phyloP scores from a whole-genome alignment of 1,140 invertebrate genomes.

The Plectus sambesii region DNA sequence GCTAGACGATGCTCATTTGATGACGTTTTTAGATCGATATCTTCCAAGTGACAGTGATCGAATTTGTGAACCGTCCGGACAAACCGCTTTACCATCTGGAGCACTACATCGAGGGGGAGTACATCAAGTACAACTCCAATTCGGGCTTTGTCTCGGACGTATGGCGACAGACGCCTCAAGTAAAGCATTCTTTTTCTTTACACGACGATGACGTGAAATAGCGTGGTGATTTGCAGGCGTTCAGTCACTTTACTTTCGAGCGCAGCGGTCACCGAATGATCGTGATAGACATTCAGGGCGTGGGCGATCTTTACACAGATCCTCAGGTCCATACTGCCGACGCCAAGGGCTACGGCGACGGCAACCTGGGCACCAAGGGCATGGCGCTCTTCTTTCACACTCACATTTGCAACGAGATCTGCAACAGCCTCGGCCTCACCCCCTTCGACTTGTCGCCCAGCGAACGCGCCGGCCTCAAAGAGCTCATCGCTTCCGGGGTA shows the following conservation, averaged over 20 bases:
- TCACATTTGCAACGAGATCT: slow-evolving; percentile 55
- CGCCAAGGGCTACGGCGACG: slow-evolving; percentile 53
- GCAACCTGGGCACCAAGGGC: slow-evolving; percentile 54
- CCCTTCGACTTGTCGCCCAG: slow-evolving; percentile 52
- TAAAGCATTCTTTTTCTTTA: slow-evolving; percentile 19
- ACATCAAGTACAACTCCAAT: slow-evolving; percentile 58
- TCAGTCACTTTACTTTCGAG: slow-evolving; percentile 58
- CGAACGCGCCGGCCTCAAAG: slow-evolving; percentile 42
- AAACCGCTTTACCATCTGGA: slow-evolving; percentile 54
- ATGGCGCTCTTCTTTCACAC: slow-evolving; percentile 58
- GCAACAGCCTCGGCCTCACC: slow-evolving; percentile 50
- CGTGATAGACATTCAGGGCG: slow-evolving; percentile 58
- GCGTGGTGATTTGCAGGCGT: slow-evolving; percentile 50
- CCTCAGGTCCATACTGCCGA: slow-evolving; percentile 55
- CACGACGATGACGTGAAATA: neutral
- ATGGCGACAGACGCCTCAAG: slow-evolving; percentile 53
- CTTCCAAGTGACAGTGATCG: slow-evolving; percentile 55
- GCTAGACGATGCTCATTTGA: too few species aligned
- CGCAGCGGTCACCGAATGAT: slow-evolving; percentile 55
- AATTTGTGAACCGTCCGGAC: slow-evolving; percentile 51
- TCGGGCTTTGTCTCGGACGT: slow-evolving; percentile 55
- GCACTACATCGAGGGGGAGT: slow-evolving; percentile 56
- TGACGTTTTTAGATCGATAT: slow-evolving; percentile 52
- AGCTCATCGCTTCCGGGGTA: slow-evolving; percentile 13
- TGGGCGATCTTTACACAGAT: slow-evolving; percentile 57